Evolutionary conservation across 2,797 vertebrate species (phyloP).

Genomic region (Schizothorax lantsangensis): DNA sequence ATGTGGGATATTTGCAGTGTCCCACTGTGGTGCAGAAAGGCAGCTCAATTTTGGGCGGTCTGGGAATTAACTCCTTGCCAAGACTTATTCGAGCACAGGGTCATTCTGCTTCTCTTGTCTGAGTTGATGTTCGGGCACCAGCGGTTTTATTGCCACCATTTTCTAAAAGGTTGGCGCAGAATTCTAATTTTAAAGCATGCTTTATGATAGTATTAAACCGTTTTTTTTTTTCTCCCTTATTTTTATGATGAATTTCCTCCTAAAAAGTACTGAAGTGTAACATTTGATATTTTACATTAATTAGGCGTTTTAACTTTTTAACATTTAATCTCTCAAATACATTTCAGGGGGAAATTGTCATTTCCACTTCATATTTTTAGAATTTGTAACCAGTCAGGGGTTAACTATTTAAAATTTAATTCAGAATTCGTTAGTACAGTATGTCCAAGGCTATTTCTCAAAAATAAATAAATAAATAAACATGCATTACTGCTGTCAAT

Average conservation of each 20-base stretch:
- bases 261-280: not conserved
- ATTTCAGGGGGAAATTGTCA: not conserved
- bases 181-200: not conserved
- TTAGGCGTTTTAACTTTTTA: not conserved
- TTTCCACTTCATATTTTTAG: not conserved
- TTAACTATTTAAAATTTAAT: too few species aligned
- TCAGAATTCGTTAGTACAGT: too few species aligned
- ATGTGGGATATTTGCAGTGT: conserved; percentile 39
- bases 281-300: not conserved
- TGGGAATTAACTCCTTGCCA: conserved; percentile 25
- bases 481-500: too few species aligned
- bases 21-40: conserved; percentile 26
- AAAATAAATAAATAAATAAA: too few species aligned
- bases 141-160: not conserved
- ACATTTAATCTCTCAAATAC: not conserved
- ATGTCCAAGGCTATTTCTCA: too few species aligned
- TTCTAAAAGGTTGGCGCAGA: not conserved
- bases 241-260: not conserved
- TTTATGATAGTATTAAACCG: not conserved
- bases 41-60: conserved; percentile 28
- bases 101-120: conserved; percentile 14
- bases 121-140: conserved; percentile 25
- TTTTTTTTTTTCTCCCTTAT: not conserved
- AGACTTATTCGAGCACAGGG: not conserved
- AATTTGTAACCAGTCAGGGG: not conserved